These are phyloP conservation scores for Phoxinus phoxinus DNA, from an alignment of 2,113 vertebrate species.

Conservation along the genomic window DNA sequence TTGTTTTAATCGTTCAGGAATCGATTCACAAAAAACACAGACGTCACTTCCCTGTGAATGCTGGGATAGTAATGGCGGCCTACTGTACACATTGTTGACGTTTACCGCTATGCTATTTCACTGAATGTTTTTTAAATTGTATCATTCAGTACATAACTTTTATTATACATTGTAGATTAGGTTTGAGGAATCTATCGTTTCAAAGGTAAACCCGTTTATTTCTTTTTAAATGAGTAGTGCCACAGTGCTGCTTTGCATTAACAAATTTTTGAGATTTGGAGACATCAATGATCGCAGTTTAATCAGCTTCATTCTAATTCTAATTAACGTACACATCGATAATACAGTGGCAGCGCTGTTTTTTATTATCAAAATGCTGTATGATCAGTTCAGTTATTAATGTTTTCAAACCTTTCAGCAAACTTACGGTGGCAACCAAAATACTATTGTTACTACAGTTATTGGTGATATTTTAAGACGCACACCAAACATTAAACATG, in stretches of 20 bases:
- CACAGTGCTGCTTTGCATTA: background rate
- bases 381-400: background rate
- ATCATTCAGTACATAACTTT: background rate
- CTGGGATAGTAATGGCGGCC: constrained; percentile 76
- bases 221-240: background rate
- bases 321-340: background rate
- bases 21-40: background rate
- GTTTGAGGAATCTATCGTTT: background rate
- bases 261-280: background rate
- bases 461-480: background rate
- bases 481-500: too few relatives aligned
- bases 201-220: constrained; percentile 18
- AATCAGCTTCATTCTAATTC: background rate
- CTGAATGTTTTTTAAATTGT: background rate
- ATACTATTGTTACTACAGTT: background rate
- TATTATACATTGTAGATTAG: background rate
- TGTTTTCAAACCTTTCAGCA: background rate
- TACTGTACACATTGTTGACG: constrained; percentile 45
- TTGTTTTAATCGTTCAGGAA: background rate
- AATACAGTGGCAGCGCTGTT: background rate
- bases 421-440: background rate
- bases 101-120: background rate
- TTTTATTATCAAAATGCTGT: background rate
- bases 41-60: constrained; percentile 54
- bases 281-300: background rate